Base-by-base conservation (phyloP, 2,888 invertebrate species). In the Choristoneura rosaceana region DNA sequence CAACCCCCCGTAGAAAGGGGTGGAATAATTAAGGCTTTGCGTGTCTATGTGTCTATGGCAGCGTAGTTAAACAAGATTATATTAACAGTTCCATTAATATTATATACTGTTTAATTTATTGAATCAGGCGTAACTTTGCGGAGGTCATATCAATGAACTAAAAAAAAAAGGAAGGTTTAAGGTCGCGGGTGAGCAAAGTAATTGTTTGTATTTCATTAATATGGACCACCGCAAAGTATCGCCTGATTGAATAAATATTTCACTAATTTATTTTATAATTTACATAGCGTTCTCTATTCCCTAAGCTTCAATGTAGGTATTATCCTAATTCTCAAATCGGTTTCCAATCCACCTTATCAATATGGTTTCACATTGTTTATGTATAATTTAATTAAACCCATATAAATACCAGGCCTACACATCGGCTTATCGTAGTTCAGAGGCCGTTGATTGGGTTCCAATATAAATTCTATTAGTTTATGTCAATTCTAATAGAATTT, bases 401-500 rank as follows among this genome's bases (percentile, higher is more conserved):
- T 25, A 45, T n/a, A 33, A 45, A 17, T 62, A 43, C 41, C 45
- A 43, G 25, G 25, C 25, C 25, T 25, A 25, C 14, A 33, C 55
- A 52, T 9, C 50, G 15, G 15, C 17, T 52, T 52, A 52, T 15
- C 47, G 7, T 38, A 52, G 17, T 52, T 52, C 50, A 52, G 17
- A n/a, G 14, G 50, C 15, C 34, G 59, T 50, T 52, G 69, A 69
- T 69, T 58, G 55, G 52, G 55, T 62, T 34, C 70, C 70, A 3
- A 41, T 65, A 65, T 65, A 47, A 52, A 65, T 70, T 60, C 50
- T 70, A 65, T 70, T 66, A 71, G 70, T 66, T 70, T 66, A 60
- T 55, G 66, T 65, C 70, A 41, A 41, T 50, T 58, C 55, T 60
- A 50, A 59, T 65, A n/a, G 12, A 41, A 71, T 61, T 71, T 45